These are phyloP conservation scores for Aurelia coerulea DNA, from an alignment of 30 jellyfish, hydroid and myxozoan genomes.

Conservation along the genomic window DNA sequence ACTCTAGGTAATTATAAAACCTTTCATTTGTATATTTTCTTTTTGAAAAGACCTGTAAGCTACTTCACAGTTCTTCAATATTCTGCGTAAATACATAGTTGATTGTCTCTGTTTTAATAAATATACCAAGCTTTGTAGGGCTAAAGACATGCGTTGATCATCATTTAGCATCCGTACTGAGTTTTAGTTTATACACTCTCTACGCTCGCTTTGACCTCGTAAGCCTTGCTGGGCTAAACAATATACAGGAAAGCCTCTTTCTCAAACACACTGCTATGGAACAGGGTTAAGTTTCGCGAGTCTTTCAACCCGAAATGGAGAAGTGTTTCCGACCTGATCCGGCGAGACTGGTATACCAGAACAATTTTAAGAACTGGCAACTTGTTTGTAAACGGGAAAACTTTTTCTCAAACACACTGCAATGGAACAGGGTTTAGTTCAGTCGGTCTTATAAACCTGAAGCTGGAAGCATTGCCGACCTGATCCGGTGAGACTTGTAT, in stretches of 20 bases:
- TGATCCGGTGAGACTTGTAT: background rate
- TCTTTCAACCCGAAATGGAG: background rate
- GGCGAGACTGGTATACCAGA: background rate
- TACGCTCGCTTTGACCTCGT: constrained; percentile 26
- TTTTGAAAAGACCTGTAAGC: constrained; percentile 13
- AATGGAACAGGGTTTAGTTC: background rate
- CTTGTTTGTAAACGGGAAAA: constrained; percentile 17
- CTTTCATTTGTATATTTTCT: constrained; percentile 2
- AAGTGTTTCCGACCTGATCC: too few species aligned
- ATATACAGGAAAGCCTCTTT: constrained; percentile 57
- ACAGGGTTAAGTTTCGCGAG: background rate
- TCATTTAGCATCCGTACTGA: constrained; percentile 37
- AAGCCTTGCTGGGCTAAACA: constrained; percentile 44
- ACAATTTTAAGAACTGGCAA: too few species aligned
- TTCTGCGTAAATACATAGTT: constrained; percentile 19
- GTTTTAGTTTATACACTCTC: constrained; percentile 24
- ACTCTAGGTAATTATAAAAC: constrained; percentile 15
- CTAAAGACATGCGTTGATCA: constrained; percentile 15
- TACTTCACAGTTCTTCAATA: constrained; percentile 53
- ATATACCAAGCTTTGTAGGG: constrained; percentile 19
- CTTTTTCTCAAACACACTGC: constrained; percentile 33
- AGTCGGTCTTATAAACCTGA: background rate
- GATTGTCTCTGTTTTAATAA: constrained; percentile 31
- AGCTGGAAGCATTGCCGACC: too few species aligned
- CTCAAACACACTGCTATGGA: constrained; percentile 29